Evolutionary conservation across 2,797 vertebrate species (phyloP), one percentile per base, ranked within the genome.

Genomic region (Syndactyla subalaris): DNA sequence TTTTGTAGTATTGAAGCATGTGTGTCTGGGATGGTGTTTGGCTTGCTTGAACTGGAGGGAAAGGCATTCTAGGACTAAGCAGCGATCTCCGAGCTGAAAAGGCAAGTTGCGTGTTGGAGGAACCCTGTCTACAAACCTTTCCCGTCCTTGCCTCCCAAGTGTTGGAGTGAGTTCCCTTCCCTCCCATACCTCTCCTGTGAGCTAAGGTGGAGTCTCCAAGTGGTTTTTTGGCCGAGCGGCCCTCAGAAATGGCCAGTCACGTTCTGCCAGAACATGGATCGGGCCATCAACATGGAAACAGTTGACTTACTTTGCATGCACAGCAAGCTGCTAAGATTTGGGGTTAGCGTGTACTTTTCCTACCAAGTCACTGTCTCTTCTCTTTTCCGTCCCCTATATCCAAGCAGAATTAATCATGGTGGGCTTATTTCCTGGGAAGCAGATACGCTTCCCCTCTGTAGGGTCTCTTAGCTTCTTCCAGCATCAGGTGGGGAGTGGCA

Each of bases 1-100:
- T 97, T 97, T 97, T 97, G 96, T 97, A 97, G 96, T 95, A 97
- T 96, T 4, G 9, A 96, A 94, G 95, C 86, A 89, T 96, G 94
- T 94, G 67, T 97, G 94, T 96, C 93, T 96, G 96, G 92, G 91
- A 80, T 93, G 95, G 95, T 68, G 87, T 96, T 95, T 94, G 96
- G 92, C 91, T 96, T 95, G 95, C 95, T 96, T 90, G 95, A 92
- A 74, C 89, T 89, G 95, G 93, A 95, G 63, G 66, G 83, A 96
- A 94, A 93, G 95, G 86, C 79, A 51, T 93, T 80, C 83, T 84
- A 81, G 92, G 95, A 91, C 72, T 94, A 75, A 97, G 92, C 92
- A 95, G 94, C 81, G 4, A 80, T 85, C 86, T 91, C 89, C 48
- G 62, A 95, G 75, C 70, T 88, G 94, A 95, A 84, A 94, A 95